These are phyloP conservation scores for Diorhabda sublineata DNA, from an alignment of 1,140 invertebrate species.

Conservation along the genomic window DNA sequence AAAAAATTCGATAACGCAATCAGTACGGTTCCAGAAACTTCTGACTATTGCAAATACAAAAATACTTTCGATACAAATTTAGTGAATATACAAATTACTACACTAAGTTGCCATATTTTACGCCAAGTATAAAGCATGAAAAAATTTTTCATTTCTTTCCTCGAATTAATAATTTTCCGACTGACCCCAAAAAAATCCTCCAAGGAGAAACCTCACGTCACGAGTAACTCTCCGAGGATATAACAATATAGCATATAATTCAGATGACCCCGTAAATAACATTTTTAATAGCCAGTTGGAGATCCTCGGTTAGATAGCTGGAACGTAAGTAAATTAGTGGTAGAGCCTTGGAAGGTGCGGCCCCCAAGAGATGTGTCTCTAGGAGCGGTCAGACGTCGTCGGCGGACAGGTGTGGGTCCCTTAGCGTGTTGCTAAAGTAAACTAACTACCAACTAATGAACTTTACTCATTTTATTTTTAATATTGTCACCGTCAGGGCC, in stretches of 20 bases:
- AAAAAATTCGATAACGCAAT: too few relatives aligned
- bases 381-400: conserved; percentile 39
- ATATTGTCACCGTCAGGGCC: conserved; percentile 10
- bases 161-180: not conserved
- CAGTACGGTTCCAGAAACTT: too few relatives aligned
- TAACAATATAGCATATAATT: not conserved
- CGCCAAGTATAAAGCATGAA: not conserved
- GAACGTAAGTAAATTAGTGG: conserved; percentile 42
- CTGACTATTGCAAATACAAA: too few relatives aligned
- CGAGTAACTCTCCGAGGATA: not conserved
- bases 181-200: not conserved
- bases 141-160: not conserved
- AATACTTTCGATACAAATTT: too few relatives aligned
- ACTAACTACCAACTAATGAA: conserved; percentile 42
- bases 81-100: too few relatives aligned
- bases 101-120: too few relatives aligned
- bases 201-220: not conserved
- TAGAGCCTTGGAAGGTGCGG: conserved; percentile 38
- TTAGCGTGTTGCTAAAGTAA: conserved; percentile 45
- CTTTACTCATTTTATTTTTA: conserved; percentile 37
- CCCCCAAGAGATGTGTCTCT: conserved; percentile 42
- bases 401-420: conserved; percentile 41
- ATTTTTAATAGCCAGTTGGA: conserved; percentile 27
- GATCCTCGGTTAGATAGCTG: conserved; percentile 21
- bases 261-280: conserved; percentile 27